Percentiles rank a stretch among this genome's conserved stretches.
phyloP scores from a whole-genome alignment of 2,888 invertebrate species.

The Ectropis crepuscularia region DNA sequence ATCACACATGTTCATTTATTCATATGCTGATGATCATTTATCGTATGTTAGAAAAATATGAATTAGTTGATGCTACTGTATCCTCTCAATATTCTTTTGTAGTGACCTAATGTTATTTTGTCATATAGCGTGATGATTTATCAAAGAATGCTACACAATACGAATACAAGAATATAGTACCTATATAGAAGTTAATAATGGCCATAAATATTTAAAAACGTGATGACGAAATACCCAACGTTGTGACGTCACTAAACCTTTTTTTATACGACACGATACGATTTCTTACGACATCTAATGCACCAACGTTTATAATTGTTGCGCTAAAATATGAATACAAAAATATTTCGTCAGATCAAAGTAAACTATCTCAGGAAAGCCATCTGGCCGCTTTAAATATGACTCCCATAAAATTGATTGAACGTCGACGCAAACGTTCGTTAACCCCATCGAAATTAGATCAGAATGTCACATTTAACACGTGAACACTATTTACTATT shows the following conservation, averaged over 20 bases:
- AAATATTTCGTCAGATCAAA: conserved; percentile 21
- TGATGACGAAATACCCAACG: conserved; percentile 1
- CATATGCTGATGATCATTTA: too few species aligned
- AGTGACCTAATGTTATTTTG: too few species aligned
- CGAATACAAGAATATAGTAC: background rate
- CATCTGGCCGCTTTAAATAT: conserved; percentile 19
- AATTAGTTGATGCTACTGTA: too few species aligned
- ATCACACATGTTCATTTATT: too few species aligned
- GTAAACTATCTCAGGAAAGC: conserved; percentile 9
- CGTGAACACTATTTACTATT: conserved; percentile 20
- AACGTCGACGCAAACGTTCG: conserved; percentile 14
- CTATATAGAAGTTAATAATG: too few species aligned
- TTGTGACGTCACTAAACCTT: conserved; percentile 16
- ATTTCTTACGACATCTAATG: conserved; percentile 6
- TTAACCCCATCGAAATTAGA: conserved; percentile 26
- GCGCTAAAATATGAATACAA: conserved; percentile 3
- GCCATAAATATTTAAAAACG: conserved; percentile 9
- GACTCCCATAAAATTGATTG: conserved; percentile 28
- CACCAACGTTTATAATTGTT: conserved; percentile 6
- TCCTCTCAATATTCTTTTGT: too few species aligned
- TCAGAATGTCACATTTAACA: conserved; percentile 23
- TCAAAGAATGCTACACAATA: conserved; percentile 2
- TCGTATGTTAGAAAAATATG: too few species aligned
- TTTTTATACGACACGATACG: conserved; percentile 17
- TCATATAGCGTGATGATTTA: too few species aligned